Evolutionary conservation across 2,888 invertebrate genomes (phyloP), one percentile per base, ranked within the genome.

Genomic region (Chelonus formosanus): DNA sequence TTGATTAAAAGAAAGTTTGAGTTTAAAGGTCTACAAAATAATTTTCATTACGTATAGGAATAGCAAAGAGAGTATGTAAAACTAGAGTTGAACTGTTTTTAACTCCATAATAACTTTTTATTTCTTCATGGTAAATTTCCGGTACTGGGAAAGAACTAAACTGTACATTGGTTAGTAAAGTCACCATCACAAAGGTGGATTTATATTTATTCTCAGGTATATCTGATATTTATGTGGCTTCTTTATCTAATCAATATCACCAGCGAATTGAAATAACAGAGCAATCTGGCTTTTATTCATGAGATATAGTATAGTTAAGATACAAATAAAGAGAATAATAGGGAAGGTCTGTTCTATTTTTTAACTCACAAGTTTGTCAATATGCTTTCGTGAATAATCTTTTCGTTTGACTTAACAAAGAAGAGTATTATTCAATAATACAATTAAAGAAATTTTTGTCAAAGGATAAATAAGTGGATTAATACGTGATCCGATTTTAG

Each of bases 221-320:
- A 57, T 57, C 57, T 43, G 57, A 44, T 57, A 57, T 57, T 57
- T 44, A 44, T 57, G 32, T 57, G 57, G 57, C 57, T 57, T 57
- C 57, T 45, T 57, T 57, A 57, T 57, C 57, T 40, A 45, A 45
- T 57, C 57, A 43, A 57, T 57, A 57, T 57, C 57, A 5, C 44
- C n/a, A 10, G 40, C 31, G 34, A 57, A 57, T 57, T 57, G 57
- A 57, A 44, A 57, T 43, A 54, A 40, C 40, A 40, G 40, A 40
- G 40, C 40, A 40, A 40, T 40, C 54, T 20, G 20, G 20, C 20
- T 20, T 20, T 40, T 40, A 40, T 40, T 40, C 40, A 40, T 40
- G 40, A 40, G 52, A 52, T 52, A 52, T 52, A 6, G 1, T 34
- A 52, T 52, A 52, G 52, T 52, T 6, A 32, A 34, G 55, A 10